phyloP scores from a whole-genome alignment of 2,888 invertebrate genomes.

The Periphyllus acericola region DNA sequence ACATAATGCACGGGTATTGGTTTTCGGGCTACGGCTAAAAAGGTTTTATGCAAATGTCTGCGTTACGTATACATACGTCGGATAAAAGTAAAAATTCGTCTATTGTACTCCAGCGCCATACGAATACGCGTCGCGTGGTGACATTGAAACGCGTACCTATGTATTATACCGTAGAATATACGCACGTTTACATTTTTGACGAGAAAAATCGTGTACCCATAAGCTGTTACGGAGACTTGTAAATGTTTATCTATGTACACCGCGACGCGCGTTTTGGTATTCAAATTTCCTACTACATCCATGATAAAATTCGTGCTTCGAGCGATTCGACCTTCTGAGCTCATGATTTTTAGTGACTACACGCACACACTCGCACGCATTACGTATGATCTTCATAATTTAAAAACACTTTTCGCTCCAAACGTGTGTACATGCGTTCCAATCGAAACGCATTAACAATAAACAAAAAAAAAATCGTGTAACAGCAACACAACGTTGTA shows the following conservation, averaged over 20 bases:
- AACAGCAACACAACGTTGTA: neutral
- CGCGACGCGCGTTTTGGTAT: neutral
- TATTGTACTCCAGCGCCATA: slow-evolving; percentile 1
- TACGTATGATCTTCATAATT: too few relatives aligned
- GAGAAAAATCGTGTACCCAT: neutral
- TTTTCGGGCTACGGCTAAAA: neutral
- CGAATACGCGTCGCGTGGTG: neutral
- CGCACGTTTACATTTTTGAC: slow-evolving; percentile 1
- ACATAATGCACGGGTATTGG: neutral
- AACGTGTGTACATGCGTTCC: neutral
- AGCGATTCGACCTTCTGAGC: neutral
- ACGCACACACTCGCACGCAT: too few relatives aligned
- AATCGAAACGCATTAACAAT: neutral
- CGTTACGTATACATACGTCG: neutral
- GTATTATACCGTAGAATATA: neutral
- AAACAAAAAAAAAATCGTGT: neutral
- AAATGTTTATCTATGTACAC: neutral
- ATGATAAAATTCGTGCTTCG: neutral
- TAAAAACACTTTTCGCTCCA: neutral
- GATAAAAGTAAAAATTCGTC: slow-evolving; percentile 4
- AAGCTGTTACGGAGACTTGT: neutral
- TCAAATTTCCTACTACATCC: neutral
- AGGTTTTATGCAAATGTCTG: slow-evolving; percentile 13
- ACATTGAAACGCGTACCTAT: slow-evolving; percentile 2
- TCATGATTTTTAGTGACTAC: neutral